Evolutionary conservation across 2,797 vertebrate genomes (phyloP), one percentile per base, ranked within the genome.

Genomic region (Pitangus sulphuratus): DNA sequence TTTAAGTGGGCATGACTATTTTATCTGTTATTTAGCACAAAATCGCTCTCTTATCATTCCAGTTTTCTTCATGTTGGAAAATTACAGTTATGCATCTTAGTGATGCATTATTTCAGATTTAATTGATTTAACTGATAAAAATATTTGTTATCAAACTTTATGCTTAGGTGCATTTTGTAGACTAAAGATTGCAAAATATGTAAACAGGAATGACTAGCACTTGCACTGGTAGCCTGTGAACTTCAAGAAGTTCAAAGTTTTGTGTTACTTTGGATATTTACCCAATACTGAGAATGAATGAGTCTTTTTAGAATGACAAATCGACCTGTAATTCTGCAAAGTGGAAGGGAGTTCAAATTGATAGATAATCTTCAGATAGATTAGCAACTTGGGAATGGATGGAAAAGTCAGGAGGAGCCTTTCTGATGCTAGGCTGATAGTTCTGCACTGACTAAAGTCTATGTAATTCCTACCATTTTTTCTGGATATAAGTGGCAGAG

Each of bases 11-110:
- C 75, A 47, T 87, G 53, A 61, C 37, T 77, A 3, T 84, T 24
- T 84, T 86, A 76, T 86, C 88, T 85, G 80, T 92, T 96, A 92
- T 83, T 95, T 93, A 90, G 60, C 68, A 66, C 61, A 95, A 89
- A 92, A 91, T 87, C 37, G 8, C 42, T 42, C 53, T 96, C 48
- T 79, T 89, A 75, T 89, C 84, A 90, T 96, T 89, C 50, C 68
- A 93, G 44, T 95, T 94, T 89, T 91, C 76, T 95, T 95, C 51
- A 82, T 21, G 11, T 84, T 61, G 64, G 54, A 96, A 97, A 90
- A 88, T 56, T 84, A 69, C 85, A 88, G 68, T 35, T 18, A 72
- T 45, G 33, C 51, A 53, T 93, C 24, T 89, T 92, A 70, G 35
- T 81, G 82, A 81, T 4, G 12, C 78, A 90, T 65, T 76, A 65